phyloP scores from a whole-genome alignment of 2,888 invertebrate genomes.

The Bibio marci region DNA sequence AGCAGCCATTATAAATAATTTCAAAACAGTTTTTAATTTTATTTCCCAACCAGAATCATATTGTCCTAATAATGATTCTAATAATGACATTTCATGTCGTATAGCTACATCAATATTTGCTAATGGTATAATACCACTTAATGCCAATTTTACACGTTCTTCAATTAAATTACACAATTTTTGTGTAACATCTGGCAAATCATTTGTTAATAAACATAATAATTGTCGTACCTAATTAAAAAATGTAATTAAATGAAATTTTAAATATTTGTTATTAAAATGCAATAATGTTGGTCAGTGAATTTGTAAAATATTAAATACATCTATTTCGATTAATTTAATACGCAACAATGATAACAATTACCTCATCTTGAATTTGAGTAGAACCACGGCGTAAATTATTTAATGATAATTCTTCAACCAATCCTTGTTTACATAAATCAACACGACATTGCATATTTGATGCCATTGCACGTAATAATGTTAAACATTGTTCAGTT shows the following conservation, averaged over 20 bases:
- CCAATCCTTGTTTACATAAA: conserved; percentile 68
- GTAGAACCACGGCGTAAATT: conserved; percentile 75
- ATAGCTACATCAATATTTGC: conserved; percentile 59
- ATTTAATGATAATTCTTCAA: conserved; percentile 77
- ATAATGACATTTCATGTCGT: conserved; percentile 73
- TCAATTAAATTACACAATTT: conserved; percentile 69
- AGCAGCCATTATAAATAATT: conserved; percentile 66
- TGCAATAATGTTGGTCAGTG: no score
- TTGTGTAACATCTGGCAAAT: conserved; percentile 66
- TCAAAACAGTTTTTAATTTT: conserved; percentile 73
- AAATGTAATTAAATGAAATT: no score
- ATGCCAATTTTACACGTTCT: conserved; percentile 65
- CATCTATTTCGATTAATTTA: no score
- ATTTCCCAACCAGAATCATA: conserved; percentile 94
- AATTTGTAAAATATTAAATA: no score
- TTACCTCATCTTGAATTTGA: conserved; percentile 73
- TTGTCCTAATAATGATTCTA: conserved; percentile 76
- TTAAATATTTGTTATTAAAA: no score
- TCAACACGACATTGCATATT: conserved; percentile 56
- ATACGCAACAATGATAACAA: neutral
- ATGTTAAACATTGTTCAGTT: conserved; percentile 83
- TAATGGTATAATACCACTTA: conserved; percentile 58
- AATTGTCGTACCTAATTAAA: conserved; percentile 39
- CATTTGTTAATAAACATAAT: conserved; percentile 73
- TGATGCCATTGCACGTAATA: conserved; percentile 76